These are phyloP conservation scores for Leptinotarsa tumamoca DNA, from an alignment of 2,888 invertebrate species.

Conservation along the genomic window DNA sequence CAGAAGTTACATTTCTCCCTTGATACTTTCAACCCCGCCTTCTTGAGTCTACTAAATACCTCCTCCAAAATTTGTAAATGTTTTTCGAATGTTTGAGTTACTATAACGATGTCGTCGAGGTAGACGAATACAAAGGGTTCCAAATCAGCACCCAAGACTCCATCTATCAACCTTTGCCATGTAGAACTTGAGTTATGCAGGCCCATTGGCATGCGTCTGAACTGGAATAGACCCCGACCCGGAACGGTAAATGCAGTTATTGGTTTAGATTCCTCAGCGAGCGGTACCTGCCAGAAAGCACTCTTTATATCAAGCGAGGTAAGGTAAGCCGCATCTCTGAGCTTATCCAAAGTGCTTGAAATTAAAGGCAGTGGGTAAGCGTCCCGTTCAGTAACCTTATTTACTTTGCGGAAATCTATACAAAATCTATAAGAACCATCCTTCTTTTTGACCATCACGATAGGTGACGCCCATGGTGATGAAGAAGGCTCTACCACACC, in stretches of 20 bases:
- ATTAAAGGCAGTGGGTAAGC: conserved; percentile 43
- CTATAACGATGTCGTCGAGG: conserved; percentile 34
- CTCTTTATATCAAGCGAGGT: conserved; percentile 3
- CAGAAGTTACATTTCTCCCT: conserved; percentile 43
- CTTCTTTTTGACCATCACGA: conserved; percentile 51
- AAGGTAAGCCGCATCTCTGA: conserved; percentile 34
- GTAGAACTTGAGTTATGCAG: conserved; percentile 43
- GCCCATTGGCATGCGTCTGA: conserved; percentile 49
- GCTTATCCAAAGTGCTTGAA: conserved; percentile 38
- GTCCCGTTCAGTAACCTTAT: conserved; percentile 42
- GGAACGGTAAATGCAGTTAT: conserved; percentile 17
- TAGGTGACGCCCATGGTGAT: too few relatives aligned
- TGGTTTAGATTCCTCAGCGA: not conserved
- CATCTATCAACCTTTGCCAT: conserved; percentile 39
- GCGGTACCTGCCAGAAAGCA: conserved; percentile 2
- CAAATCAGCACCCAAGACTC: conserved; percentile 13
- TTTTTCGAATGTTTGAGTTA: conserved; percentile 41
- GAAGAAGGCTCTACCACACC: conserved; percentile 46
- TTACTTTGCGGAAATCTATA: conserved; percentile 25
- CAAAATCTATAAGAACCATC: conserved; percentile 50
- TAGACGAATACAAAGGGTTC: conserved; percentile 19
- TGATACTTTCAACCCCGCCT: conserved; percentile 47
- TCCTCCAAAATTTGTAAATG: conserved; percentile 44
- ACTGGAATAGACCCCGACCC: conserved; percentile 29
- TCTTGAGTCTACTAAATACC: conserved; percentile 46